A percentile compares a stretch with the other conserved stretches of the same genome.
These are phyloP conservation scores for Megaceryle maxima DNA, from an alignment of 2,113 vertebrate genomes.

Conservation along the genomic window DNA sequence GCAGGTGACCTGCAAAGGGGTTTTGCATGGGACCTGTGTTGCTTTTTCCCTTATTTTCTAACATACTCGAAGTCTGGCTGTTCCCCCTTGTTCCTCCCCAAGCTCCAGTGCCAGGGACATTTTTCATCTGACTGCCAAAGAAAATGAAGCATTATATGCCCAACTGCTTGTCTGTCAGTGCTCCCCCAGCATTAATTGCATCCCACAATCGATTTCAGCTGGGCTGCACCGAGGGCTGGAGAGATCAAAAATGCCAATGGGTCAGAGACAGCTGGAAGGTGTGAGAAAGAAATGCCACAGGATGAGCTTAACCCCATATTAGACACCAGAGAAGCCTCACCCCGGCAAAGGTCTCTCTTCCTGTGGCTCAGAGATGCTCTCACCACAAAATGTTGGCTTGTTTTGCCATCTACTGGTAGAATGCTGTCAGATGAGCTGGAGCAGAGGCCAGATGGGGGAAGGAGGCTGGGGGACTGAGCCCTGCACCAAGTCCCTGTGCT, in stretches of 20 bases:
- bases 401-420: slow-evolving; percentile 56
- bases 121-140: neutral
- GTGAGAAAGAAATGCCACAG: fast-evolving
- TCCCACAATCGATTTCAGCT: neutral
- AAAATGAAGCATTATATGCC: neutral
- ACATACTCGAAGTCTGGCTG: fast-evolving
- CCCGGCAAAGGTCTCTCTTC: no score
- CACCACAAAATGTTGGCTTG: neutral
- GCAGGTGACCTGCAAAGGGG: neutral
- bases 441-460: neutral
- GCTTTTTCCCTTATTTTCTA: neutral
- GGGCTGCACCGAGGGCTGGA: neutral
- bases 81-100: neutral
- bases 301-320: neutral
- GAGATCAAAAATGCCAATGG: neutral
- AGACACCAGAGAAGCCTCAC: neutral
- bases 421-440: neutral
- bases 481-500: neutral
- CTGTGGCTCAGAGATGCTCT: neutral
- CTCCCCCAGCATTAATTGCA: neutral
- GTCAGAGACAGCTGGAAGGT: neutral
- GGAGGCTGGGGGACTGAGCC: neutral
- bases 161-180: fast-evolving
- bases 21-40: neutral
- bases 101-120: fast-evolving